phyloP scores from a whole-genome alignment of 2,888 invertebrate species.

The Spodoptera exigua region DNA sequence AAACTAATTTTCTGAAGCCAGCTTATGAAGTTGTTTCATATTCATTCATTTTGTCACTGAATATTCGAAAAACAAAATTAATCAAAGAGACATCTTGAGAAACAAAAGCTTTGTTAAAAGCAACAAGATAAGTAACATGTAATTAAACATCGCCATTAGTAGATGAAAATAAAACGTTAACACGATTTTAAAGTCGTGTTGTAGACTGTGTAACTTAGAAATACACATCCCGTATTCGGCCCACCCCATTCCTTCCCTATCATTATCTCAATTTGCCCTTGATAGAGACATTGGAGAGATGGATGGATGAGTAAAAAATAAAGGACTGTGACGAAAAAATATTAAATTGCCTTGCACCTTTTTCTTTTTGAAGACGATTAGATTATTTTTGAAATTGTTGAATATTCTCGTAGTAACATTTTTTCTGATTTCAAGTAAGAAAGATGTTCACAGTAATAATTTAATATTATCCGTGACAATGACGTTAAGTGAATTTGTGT shows the following conservation, averaged over 20 bases:
- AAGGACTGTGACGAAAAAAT: constrained; percentile 48
- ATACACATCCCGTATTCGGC: constrained; percentile 41
- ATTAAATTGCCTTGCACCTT: constrained; percentile 52
- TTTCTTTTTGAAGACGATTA: constrained; percentile 38
- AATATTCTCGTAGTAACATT: constrained; percentile 37
- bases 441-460: no score
- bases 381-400: constrained; percentile 38
- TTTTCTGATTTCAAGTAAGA: no score
- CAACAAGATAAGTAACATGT: constrained; percentile 36
- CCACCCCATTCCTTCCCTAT: constrained; percentile 64
- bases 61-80: constrained; percentile 21
- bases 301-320: constrained; percentile 53
- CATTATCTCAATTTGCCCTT: constrained; percentile 78
- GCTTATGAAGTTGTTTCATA: constrained; percentile 2
- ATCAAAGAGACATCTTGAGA: constrained; percentile 32
- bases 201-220: constrained; percentile 29
- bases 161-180: constrained; percentile 39
- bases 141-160: constrained; percentile 37
- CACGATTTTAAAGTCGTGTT: constrained; percentile 43
- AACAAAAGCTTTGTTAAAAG: constrained; percentile 32
- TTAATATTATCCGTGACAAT: no score
- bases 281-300: constrained; percentile 75
- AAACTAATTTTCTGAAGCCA: constrained; percentile 15
- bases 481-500: no score
- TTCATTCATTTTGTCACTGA: constrained; percentile 11